These are phyloP conservation scores for Phengaris alcon DNA, from an alignment of 2,888 invertebrate species.

Conservation along the genomic window DNA sequence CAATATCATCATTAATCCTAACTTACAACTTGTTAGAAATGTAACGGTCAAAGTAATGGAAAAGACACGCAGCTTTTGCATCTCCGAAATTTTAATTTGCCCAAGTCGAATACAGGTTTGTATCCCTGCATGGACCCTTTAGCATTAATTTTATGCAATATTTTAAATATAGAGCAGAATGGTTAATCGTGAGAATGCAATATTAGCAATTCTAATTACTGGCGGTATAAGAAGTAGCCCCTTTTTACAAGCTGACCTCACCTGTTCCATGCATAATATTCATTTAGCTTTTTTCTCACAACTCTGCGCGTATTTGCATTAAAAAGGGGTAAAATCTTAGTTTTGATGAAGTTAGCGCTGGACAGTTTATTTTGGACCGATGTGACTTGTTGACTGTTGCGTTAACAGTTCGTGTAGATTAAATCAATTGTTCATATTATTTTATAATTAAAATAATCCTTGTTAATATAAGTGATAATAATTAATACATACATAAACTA, in stretches of 20 bases:
- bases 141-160: constrained; percentile 34
- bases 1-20: background rate
- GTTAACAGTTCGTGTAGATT: background rate
- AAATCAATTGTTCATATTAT: too few relatives aligned
- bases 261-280: constrained; percentile 55
- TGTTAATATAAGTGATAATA: too few relatives aligned
- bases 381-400: background rate
- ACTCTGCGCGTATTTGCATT: constrained; percentile 41
- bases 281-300: constrained; percentile 54
- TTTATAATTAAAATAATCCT: too few relatives aligned
- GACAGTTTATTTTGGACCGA: background rate
- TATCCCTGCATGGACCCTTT: constrained; percentile 17
- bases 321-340: constrained; percentile 36
- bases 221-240: constrained; percentile 50
- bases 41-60: background rate
- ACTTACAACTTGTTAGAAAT: background rate
- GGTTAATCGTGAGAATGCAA: constrained; percentile 49
- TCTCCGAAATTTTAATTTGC: constrained; percentile 1
- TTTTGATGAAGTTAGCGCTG: constrained; percentile 31
- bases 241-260: constrained; percentile 61
- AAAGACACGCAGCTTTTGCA: background rate
- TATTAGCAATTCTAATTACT: constrained; percentile 60
- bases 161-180: constrained; percentile 32
- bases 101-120: background rate
- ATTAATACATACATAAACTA: too few relatives aligned